These are phyloP conservation scores for Coelinius sp. DNA, from an alignment of 2,888 invertebrate genomes.

Conservation along the genomic window DNA sequence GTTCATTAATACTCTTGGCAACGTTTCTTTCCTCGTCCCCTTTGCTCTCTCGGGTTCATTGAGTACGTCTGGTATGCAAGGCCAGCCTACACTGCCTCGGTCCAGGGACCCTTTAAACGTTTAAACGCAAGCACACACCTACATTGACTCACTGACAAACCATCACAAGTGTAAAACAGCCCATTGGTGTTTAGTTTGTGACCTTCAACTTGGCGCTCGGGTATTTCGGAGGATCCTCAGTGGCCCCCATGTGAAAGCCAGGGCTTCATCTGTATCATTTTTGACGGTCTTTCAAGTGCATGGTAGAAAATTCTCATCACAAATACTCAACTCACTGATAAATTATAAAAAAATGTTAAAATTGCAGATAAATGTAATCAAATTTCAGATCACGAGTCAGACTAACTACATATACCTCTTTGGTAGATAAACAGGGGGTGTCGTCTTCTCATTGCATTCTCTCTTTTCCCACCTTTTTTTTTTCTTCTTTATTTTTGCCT, in stretches of 20 bases:
- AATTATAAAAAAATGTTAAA: slow-evolving; percentile 26
- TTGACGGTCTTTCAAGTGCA: background rate
- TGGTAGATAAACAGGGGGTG: slow-evolving; percentile 30
- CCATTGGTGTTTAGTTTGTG: slow-evolving; percentile 13
- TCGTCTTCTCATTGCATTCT: slow-evolving; percentile 22
- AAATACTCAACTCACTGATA: background rate
- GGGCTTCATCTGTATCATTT: slow-evolving; percentile 28
- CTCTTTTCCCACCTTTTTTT: slow-evolving; percentile 23
- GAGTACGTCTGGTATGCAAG: slow-evolving; percentile 66
- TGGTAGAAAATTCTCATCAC: background rate
- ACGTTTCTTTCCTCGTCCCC: slow-evolving; percentile 38
- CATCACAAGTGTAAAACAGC: slow-evolving; percentile 21
- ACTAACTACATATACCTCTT: slow-evolving; percentile 32
- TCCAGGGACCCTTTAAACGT: slow-evolving; percentile 34
- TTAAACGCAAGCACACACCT: slow-evolving; percentile 6
- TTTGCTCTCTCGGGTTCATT: slow-evolving; percentile 56
- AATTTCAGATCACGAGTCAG: slow-evolving; percentile 47
- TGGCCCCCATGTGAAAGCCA: slow-evolving; percentile 2
- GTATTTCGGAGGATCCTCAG: background rate
- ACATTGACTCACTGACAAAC: slow-evolving; percentile 35
- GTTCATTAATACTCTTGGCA: slow-evolving; percentile 53
- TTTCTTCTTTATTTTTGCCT: slow-evolving; percentile 20
- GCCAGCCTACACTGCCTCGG: slow-evolving; percentile 48
- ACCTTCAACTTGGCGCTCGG: slow-evolving; percentile 19
- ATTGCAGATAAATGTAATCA: background rate